These are phyloP conservation scores for Diadegma fenestrale DNA, from an alignment of 2,888 invertebrate species.

Conservation along the genomic window DNA sequence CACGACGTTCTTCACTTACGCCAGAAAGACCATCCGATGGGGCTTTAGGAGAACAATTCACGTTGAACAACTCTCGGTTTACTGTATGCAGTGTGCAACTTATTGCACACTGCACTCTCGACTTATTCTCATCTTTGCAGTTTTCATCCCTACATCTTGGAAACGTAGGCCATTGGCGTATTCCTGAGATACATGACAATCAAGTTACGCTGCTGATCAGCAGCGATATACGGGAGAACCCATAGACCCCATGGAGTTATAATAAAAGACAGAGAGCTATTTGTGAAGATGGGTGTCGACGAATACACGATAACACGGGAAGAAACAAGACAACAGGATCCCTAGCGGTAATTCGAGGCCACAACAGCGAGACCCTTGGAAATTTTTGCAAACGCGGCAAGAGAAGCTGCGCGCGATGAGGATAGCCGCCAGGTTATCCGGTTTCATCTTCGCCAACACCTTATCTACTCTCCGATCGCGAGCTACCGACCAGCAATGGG, in stretches of 20 bases:
- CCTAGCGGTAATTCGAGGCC: slow-evolving; percentile 32
- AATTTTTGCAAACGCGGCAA: slow-evolving; percentile 64
- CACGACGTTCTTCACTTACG: slow-evolving; percentile 14
- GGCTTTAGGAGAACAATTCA: not conserved
- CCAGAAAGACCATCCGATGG: slow-evolving; percentile 2
- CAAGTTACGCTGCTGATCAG: not conserved
- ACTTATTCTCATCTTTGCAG: not conserved
- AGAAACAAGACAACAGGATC: not conserved
- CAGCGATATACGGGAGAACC: not conserved
- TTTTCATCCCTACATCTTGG: not conserved
- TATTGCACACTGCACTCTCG: not conserved
- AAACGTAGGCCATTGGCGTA: not conserved
- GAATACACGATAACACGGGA: slow-evolving; percentile 5
- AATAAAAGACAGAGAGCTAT: not conserved
- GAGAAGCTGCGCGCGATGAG: slow-evolving; percentile 60
- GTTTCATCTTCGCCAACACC: slow-evolving; percentile 76
- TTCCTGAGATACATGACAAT: not conserved
- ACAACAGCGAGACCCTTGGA: slow-evolving; percentile 23
- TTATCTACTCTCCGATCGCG: slow-evolving; percentile 75
- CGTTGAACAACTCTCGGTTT: not conserved
- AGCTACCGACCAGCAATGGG: slow-evolving; percentile 72
- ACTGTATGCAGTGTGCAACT: not conserved
- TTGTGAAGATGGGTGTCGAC: slow-evolving; percentile 19
- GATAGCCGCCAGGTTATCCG: slow-evolving; percentile 73
- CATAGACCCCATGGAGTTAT: not conserved